Conservation (phyloP, 2,888 invertebrate genomes). For the Platycnemis pennipes region DNA sequence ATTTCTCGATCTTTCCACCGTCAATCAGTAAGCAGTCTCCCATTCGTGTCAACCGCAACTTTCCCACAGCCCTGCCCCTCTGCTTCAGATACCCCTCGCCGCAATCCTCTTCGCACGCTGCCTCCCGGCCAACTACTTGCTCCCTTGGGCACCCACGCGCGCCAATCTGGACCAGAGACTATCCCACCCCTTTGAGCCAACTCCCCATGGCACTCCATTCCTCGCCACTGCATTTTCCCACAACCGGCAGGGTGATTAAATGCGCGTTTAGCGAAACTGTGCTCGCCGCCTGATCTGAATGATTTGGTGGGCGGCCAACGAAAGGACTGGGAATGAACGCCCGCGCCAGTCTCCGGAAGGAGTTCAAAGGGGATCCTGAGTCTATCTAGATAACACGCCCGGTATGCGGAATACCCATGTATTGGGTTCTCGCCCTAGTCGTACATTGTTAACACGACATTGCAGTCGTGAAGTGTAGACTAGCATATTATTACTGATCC, state of each 20-base stretch:
- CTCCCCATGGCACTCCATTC: neutral
- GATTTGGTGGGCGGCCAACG: neutral
- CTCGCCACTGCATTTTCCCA: neutral
- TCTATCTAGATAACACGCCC: too few species aligned
- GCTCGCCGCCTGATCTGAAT: neutral
- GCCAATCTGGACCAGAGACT: neutral
- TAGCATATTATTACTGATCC: too few species aligned
- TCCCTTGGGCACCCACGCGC: neutral
- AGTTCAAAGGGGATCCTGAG: too few species aligned
- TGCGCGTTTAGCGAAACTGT: neutral
- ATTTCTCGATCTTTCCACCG: neutral
- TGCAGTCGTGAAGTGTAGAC: too few species aligned
- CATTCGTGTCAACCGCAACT: neutral
- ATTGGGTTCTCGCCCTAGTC: too few species aligned
- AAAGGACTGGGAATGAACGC: neutral
- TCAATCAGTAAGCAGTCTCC: neutral
- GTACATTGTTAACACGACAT: too few species aligned
- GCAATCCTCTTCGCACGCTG: neutral
- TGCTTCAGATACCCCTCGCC: neutral
- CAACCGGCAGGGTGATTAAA: neutral
- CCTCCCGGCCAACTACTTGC: neutral
- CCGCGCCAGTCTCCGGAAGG: neutral
- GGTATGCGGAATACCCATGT: too few species aligned
- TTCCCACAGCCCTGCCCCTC: neutral
- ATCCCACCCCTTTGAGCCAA: neutral